Conservation (phyloP, 2,888 invertebrate species). For the Rhyacophila evoluta region DNA sequence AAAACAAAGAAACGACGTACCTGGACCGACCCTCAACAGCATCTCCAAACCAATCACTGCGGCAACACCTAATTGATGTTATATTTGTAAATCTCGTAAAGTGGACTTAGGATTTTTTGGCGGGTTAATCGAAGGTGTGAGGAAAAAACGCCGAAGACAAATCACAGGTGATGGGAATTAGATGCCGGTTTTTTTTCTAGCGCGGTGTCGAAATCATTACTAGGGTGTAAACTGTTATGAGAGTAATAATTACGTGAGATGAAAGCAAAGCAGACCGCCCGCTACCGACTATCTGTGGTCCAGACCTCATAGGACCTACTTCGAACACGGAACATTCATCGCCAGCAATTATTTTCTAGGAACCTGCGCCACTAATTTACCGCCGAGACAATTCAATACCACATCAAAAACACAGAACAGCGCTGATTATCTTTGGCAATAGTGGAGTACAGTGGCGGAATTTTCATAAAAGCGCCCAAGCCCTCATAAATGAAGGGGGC, state of each 20-base stretch:
- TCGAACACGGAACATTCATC: too few species aligned
- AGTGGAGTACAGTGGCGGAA: too few species aligned
- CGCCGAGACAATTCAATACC: too few species aligned
- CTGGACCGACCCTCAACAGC: constrained; percentile 29
- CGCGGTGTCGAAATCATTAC: constrained; percentile 48
- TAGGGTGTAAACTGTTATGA: constrained; percentile 39
- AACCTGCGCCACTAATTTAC: too few species aligned
- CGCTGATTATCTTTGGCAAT: too few species aligned
- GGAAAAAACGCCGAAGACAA: constrained; percentile 44
- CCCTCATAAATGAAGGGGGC: too few species aligned
- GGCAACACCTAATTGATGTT: neutral
- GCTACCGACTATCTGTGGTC: constrained; percentile 33
- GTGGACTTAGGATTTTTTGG: neutral
- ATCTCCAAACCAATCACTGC: neutral
- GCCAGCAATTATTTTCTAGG: too few species aligned
- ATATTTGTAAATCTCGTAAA: neutral
- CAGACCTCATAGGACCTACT: constrained; percentile 31
- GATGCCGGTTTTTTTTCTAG: constrained; percentile 25
- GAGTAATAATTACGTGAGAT: constrained; percentile 43
- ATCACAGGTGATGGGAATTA: constrained; percentile 43
- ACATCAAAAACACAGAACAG: too few species aligned
- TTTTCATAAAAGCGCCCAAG: too few species aligned
- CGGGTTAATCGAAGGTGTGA: constrained; percentile 38
- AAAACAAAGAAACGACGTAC: constrained; percentile 29
- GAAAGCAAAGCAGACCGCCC: constrained; percentile 5